Evolutionary conservation across 1,140 invertebrate species (phyloP), one percentile per base, ranked within the genome.

Genomic region (Pomacea maculata): DNA sequence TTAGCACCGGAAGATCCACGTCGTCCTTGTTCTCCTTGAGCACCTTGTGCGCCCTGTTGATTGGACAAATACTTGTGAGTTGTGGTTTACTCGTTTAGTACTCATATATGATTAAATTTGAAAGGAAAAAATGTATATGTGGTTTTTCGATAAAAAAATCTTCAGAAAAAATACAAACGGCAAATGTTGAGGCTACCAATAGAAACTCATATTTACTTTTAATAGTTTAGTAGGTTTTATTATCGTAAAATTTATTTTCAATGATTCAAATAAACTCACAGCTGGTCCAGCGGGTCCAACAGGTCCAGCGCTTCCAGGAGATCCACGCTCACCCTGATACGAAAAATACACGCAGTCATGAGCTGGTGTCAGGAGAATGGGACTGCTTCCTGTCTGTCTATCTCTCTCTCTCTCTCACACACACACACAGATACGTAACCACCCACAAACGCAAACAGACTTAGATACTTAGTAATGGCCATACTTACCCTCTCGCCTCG

Each of bases 261-360:
- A 45, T 45, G 0, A 45, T 45, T 2, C 34, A 6, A 45, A 10
- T 10, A 4, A n/a, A 76, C 84, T 85, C 82, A 89, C 90, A 57
- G 93, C 93, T 19, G 93, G 87, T 65, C 96, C 95, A 85, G 92
- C 85, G 63, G 90, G 86, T 80, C 93, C 95, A 64, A 94, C 91
- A 54, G 94, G 89, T 57, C 95, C 95, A 72, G 86, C 71, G 17
- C 81, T 75, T 52, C 90, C 90, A n/a, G 92, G 86, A 25, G 94
- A 93, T n/a, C 95, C 95, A 9, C 92, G 82, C 89, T 96, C 95
- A 83, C 96, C 93, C 86, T 75, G 77, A 55, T 78, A 78, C 11
- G 34, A 67, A n/a, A 34, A 80, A 61, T 45, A 80, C 52, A n/a
- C 17, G 10, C 52, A 12, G 21, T 15, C 67, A n/a, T n/a, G 21